A percentile compares a stretch with the other conserved stretches of the same genome.
Conservation (phyloP, 2,888 invertebrate species). For the Leptodirus hochenwartii region DNA sequence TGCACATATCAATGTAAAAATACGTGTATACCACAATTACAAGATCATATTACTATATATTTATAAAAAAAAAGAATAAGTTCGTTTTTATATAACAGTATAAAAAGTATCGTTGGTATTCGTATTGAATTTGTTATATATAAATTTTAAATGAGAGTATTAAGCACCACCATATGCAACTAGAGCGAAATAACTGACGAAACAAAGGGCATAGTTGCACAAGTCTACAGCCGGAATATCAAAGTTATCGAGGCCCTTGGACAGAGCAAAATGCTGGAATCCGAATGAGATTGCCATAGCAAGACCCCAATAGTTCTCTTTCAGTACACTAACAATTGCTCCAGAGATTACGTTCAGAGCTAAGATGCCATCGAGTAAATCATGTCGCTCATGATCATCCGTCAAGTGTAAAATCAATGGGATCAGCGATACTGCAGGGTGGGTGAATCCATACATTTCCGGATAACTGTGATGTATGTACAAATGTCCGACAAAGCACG, state of each 20-base stretch:
- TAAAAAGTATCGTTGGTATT: no score
- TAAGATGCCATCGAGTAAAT: constrained; percentile 17
- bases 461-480: constrained; percentile 10
- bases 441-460: constrained; percentile 9
- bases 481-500: constrained; percentile 12
- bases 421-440: constrained; percentile 15
- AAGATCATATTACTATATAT: no score
- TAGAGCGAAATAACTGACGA: constrained; percentile 22
- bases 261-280: constrained; percentile 21
- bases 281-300: constrained; percentile 18
- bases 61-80: no score
- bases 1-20: no score
- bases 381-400: constrained; percentile 11
- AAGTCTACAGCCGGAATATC: constrained; percentile 23
- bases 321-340: constrained; percentile 16
- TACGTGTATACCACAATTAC: no score
- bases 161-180: no score
- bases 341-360: constrained; percentile 17
- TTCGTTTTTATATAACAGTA: no score
- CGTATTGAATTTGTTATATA: no score
- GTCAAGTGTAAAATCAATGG: constrained; percentile 16
- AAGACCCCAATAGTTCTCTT: constrained; percentile 20
- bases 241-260: constrained; percentile 16
- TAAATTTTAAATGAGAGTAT: no score
- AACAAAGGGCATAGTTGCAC: constrained; percentile 25